Percentiles rank a stretch among this genome's conserved stretches.
phyloP scores from a whole-genome alignment of 2,113 vertebrate species.

The cattle (Bos taurus) region ARS-UCD2.0 NC_037340.1:40034001-40034500 shows the following conservation, averaged over 20 bases:
- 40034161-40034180: background rate
- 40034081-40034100: background rate
- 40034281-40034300: background rate
- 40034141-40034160: background rate
- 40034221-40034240: background rate
- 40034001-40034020: background rate
- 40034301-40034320: background rate
- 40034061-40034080: background rate
- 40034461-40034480: constrained; percentile 15
- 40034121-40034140: background rate
- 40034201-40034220: background rate
- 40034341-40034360: background rate
- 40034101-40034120: background rate
- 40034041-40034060: background rate
- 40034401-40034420: background rate
- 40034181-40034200: background rate
- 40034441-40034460: constrained; percentile 6
- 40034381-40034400: background rate
- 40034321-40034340: background rate
- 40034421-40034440: background rate
- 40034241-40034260: background rate
- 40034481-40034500: background rate
- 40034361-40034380: background rate
- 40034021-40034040: background rate
- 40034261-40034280: background rate